Evolutionary conservation across 2,113 vertebrate genomes (phyloP), one percentile per base, ranked within the genome.

Genomic region (Paramormyrops kingsleyae): DNA sequence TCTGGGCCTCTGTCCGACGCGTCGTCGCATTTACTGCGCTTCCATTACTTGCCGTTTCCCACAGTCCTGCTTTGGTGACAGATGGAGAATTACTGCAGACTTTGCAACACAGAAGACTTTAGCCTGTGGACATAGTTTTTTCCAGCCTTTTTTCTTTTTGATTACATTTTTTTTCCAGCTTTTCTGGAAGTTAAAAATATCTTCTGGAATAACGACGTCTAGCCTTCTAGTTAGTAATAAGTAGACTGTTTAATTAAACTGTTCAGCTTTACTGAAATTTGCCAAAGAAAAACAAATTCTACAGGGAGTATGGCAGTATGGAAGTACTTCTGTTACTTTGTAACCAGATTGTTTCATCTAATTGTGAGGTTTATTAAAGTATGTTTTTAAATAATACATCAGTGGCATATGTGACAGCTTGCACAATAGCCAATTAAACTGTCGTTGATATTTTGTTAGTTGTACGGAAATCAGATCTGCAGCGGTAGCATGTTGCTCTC

Each of bases 61-160:
- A 31, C 39, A 66, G 44, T n/a, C 49, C 44, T 89, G 15, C 88
- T 89, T 35, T 21, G 31, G 46, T 89, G 88, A 83, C 88, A 89
- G 62, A 89, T 89, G 24, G 47, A 53, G 47, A 80, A 83, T 80
- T 46, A 47, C 70, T 89, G 46, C 70, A 49, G 66, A 80, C 70
- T 50, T 50, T 52, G 44, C 62, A 80, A 35, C 27, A 52, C 47
- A 42, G 46, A 49, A 53, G 62, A 35, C 62, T 89, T 89, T 24
- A 44, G 70, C 39, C 88, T 80, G 24, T 88, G 39, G 87, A 44
- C 53, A 59, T 13, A 42, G 4, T 66, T 59, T 17, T 39, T 62
- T 2, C 39, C 27, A 4, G 35, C 27, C 31, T 35, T 31, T 74
- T 62, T 17, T 46, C 17, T 13, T 44, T 44, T 62, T 24, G 35